Percentiles rank a stretch among this genome's conserved stretches.
phyloP scores from a whole-genome alignment of 2,113 vertebrate genomes.

The Arizona elegans region DNA sequence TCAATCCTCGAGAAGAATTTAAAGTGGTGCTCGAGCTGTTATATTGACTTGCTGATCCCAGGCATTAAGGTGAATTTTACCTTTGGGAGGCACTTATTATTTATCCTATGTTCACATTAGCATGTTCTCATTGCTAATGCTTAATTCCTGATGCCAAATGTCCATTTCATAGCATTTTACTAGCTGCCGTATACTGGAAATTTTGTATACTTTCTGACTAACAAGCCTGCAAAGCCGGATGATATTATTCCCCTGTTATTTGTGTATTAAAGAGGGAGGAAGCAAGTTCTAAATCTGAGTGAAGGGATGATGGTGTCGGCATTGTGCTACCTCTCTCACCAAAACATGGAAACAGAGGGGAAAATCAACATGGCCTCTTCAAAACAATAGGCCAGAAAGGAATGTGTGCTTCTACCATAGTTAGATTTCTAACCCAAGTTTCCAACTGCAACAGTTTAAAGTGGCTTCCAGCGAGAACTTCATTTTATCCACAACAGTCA shows the following conservation, averaged over 20 bases:
- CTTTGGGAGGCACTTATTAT: constrained; percentile 40
- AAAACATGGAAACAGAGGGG: not conserved
- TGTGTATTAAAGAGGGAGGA: not conserved
- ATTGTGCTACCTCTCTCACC: not conserved
- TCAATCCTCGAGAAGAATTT: constrained; percentile 28
- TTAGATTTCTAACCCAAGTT: not conserved
- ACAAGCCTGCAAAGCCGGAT: not conserved
- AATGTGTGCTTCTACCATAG: not conserved
- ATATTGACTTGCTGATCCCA: constrained; percentile 29
- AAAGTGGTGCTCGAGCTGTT: constrained; percentile 10
- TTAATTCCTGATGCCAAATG: not conserved
- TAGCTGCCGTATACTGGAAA: not conserved
- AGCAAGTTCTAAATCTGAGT: not conserved
- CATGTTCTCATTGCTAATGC: not conserved
- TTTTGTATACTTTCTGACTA: not conserved
- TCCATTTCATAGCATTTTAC: not conserved
- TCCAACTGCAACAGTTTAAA: not conserved
- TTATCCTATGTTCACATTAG: not conserved
- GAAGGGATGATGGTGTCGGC: not conserved
- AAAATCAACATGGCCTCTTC: not conserved
- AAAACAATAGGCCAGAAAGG: not conserved
- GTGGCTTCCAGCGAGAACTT: not conserved
- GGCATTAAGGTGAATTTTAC: constrained; percentile 44
- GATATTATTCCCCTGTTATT: not conserved
- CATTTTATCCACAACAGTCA: not conserved